Evolutionary conservation across 2,113 vertebrate species (phyloP), one percentile per base, ranked within the genome.

Genomic region (Ailurus styani): DNA sequence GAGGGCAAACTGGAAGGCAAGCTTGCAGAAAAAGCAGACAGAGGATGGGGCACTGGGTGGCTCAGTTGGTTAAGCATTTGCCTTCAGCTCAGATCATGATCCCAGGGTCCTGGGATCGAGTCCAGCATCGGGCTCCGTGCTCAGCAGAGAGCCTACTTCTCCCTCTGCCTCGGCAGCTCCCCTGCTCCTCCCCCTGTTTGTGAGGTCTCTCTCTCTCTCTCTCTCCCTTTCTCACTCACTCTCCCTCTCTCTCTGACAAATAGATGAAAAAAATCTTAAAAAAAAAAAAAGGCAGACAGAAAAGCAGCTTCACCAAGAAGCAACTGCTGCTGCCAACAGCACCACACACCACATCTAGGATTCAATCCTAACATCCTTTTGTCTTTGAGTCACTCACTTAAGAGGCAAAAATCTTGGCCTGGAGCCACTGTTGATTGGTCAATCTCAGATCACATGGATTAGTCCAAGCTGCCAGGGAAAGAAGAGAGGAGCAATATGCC

Each of bases 401-500:
- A 90, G 37, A 96, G 45, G 82, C 57, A 64, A 97, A 73, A 93
- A 27, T 68, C 78, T 90, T 96, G 95, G 64, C 14, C 31, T 83
- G 29, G 14, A 92, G 87, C 27, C 50, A 11, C 50, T 84, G 31
- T 79, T 92, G 40, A 97, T 52, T 94, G 94, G 77, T 82, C 77
- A 95, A 42, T 96, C 57, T 95, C 87, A 93, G n/a, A 57, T 91
- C 86, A 93, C 92, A 42, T 96, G 91, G 11, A 78, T 90, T 54
- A 87, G 47, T 70, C 12, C 20, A 42, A n/a, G 20, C 37, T 90
- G 29, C 73, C 77, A 86, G 55, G 5, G 31, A 73, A 90, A 78
- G 66, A 70, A 54, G 18, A 57, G 14, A 73, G 17, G 27, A 81
- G 47, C 23, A 68, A 88, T 52, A n/a, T 89, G 20, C 29, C n/a